A percentile compares a stretch with the other conserved stretches of the same genome.
Conservation (phyloP, 2,113 vertebrate species). For the Vimba vimba region DNA sequence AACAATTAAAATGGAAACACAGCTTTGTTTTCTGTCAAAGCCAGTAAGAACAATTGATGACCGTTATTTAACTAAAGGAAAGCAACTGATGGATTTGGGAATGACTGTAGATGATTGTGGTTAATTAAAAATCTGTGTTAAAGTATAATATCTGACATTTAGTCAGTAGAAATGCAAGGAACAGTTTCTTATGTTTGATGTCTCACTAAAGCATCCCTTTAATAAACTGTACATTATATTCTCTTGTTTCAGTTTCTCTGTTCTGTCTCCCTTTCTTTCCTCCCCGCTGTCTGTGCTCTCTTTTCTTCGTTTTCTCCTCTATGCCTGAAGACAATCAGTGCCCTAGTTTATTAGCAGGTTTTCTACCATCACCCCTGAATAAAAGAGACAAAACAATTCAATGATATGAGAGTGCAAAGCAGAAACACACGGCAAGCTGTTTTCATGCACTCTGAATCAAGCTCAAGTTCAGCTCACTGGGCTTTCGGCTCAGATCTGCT, state of each 20-base stretch:
- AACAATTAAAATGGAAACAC: neutral
- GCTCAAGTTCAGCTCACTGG: slow-evolving; percentile 9
- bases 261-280: slow-evolving; percentile 11
- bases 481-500: neutral
- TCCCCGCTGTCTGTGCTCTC: slow-evolving; percentile 1
- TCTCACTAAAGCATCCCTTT: neutral
- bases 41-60: neutral
- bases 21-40: neutral
- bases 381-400: slow-evolving; percentile 37
- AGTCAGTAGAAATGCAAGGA: neutral
- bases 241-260: slow-evolving; percentile 3
- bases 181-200: neutral
- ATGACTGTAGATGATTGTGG: neutral
- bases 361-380: slow-evolving; percentile 59
- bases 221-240: neutral
- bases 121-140: neutral
- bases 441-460: slow-evolving; percentile 29
- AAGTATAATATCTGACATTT: neutral
- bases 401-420: neutral
- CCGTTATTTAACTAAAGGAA: neutral
- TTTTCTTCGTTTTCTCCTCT: slow-evolving; percentile 36
- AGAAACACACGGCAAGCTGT: slow-evolving; percentile 23
- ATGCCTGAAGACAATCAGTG: slow-evolving; percentile 70
- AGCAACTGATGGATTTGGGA: neutral
- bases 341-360: slow-evolving; percentile 71